Percentiles rank a stretch among this genome's conserved stretches.
These are phyloP conservation scores for Callorhinus ursinus DNA, from an alignment of 2,113 vertebrate species.

Conservation along the genomic window DNA sequence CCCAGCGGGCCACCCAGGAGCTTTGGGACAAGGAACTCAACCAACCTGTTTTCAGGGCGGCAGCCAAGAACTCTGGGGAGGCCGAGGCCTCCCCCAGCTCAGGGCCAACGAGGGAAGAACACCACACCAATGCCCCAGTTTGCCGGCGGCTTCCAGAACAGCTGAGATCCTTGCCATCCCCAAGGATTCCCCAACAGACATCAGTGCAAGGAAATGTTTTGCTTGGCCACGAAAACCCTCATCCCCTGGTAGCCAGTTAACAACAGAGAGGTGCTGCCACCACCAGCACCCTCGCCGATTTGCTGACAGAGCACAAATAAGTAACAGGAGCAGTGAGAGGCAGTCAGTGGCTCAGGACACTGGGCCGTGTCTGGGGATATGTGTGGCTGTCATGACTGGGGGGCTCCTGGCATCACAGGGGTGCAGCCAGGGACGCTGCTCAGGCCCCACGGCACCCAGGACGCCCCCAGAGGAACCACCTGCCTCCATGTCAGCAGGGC, in stretches of 20 bases:
- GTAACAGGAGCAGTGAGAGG: rapidly evolving
- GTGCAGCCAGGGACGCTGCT: neutral
- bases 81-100: neutral
- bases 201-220: rapidly evolving
- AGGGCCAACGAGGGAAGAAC: neutral
- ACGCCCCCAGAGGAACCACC: rapidly evolving
- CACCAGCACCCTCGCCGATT: rapidly evolving
- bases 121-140: rapidly evolving
- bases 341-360: no score
- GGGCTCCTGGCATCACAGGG: neutral
- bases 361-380: neutral
- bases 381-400: neutral
- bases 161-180: neutral
- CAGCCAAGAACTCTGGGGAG: neutral
- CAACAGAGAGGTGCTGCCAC: neutral
- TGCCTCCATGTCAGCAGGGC: rapidly evolving
- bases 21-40: neutral
- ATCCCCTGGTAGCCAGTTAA: neutral
- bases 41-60: rapidly evolving
- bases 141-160: neutral
- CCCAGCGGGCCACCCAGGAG: neutral
- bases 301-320: rapidly evolving
- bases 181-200: neutral
- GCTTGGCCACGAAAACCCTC: neutral
- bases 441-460: neutral